Conservation (phyloP, 1,140 invertebrate species). For the Drosophila parvula region DNA sequence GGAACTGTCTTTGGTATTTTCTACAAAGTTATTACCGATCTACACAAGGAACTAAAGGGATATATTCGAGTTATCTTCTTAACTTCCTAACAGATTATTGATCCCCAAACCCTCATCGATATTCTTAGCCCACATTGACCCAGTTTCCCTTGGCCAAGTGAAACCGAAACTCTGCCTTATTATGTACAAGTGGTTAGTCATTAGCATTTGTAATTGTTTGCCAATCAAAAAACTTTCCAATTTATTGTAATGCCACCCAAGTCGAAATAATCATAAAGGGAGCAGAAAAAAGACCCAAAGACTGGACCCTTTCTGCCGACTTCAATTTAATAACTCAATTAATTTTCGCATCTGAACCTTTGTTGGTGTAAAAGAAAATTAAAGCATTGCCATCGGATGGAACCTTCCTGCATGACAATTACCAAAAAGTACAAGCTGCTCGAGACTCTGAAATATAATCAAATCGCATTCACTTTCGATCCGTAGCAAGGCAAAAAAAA, state of each 20-base stretch:
- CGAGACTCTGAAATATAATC: conserved; percentile 30
- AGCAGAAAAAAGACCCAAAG: background rate
- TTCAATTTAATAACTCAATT: conserved; percentile 3
- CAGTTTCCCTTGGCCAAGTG: conserved; percentile 43
- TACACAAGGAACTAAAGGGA: background rate
- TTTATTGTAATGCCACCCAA: conserved; percentile 7
- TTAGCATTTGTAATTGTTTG: conserved; percentile 58
- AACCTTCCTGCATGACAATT: conserved; percentile 67
- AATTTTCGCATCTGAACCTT: conserved; percentile 3
- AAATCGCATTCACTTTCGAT: conserved; percentile 75
- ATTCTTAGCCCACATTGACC: conserved; percentile 30
- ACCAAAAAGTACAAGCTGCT: conserved; percentile 30
- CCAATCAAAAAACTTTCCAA: conserved; percentile 54
- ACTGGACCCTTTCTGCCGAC: background rate
- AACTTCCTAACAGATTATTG: no score
- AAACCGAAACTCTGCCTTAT: conserved; percentile 37
- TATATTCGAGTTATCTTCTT: background rate
- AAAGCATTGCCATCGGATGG: conserved; percentile 59
- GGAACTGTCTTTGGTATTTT: background rate
- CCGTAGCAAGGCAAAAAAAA: conserved; percentile 32
- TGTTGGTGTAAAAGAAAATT: conserved; percentile 65
- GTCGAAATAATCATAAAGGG: background rate
- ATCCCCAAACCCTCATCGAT: conserved; percentile 14
- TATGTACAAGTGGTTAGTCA: conserved; percentile 29
- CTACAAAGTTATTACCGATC: background rate